A percentile compares a stretch with the other conserved stretches of the same genome.
These are phyloP conservation scores for Petrocephalus zakoni DNA, from an alignment of 2,113 vertebrate genomes.

Conservation along the genomic window DNA sequence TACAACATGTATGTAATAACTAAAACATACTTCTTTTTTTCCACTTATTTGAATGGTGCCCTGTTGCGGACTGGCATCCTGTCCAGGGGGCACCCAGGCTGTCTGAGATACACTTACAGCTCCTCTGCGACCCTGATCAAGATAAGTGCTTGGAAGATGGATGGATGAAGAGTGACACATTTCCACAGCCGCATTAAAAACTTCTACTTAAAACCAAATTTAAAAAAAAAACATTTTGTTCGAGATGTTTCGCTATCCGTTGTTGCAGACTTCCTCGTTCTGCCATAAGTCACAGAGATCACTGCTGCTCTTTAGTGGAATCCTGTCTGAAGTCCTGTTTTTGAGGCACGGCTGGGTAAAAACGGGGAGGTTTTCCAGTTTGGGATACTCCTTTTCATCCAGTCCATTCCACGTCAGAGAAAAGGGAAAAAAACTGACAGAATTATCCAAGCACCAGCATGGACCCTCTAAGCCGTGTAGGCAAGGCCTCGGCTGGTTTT, in stretches of 20 bases:
- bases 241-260: constrained; percentile 55
- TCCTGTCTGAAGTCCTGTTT: constrained; percentile 21
- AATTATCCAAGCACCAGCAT: background rate
- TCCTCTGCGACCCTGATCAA: background rate
- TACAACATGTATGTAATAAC: background rate
- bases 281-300: constrained; percentile 26
- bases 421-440: background rate
- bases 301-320: constrained; percentile 32
- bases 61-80: background rate
- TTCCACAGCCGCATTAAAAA: background rate
- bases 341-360: background rate
- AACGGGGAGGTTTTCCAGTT: background rate
- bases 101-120: background rate
- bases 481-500: background rate
- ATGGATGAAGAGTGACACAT: background rate
- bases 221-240: background rate
- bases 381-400: background rate
- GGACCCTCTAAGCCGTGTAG: background rate
- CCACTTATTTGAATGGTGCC: background rate
- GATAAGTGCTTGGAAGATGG: background rate
- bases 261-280: constrained; percentile 36
- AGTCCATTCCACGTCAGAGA: background rate
- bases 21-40: background rate
- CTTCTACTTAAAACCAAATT: background rate
- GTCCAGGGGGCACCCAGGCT: background rate